Conservation (phyloP, 2,888 invertebrate species). For the Epinotia ramella region DNA sequence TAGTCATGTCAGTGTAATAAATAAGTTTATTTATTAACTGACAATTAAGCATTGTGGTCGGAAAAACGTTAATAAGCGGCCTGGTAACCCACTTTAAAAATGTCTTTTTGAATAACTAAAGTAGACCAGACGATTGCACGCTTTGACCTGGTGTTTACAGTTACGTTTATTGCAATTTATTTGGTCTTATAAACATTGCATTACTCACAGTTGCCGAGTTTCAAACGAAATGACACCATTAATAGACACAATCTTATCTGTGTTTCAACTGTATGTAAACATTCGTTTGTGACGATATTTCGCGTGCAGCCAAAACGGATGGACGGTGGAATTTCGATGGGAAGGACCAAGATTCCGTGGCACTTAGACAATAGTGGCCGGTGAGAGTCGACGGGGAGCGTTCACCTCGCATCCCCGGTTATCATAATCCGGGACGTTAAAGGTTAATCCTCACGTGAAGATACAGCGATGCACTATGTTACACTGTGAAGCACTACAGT, state of each 20-base stretch:
- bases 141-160: conserved; percentile 59
- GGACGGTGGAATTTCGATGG: conserved; percentile 81
- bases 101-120: conserved; percentile 40
- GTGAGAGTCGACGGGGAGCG: conserved; percentile 82
- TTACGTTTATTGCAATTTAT: conserved; percentile 62
- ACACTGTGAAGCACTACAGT: conserved; percentile 72
- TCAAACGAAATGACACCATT: conserved; percentile 41
- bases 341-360: conserved; percentile 84
- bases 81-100: conserved; percentile 31
- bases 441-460: conserved; percentile 63
- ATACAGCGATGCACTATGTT: conserved; percentile 71
- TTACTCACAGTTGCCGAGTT: conserved; percentile 43
- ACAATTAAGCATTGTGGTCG: conserved; percentile 13
- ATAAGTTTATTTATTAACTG: conserved; percentile 1
- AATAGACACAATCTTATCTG: conserved; percentile 72
- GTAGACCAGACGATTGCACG: conserved; percentile 36
- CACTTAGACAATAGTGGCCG: conserved; percentile 83
- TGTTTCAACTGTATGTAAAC: conserved; percentile 54
- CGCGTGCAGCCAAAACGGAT: conserved; percentile 77
- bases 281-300: conserved; percentile 67
- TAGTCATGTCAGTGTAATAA: not conserved
- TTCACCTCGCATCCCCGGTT: conserved; percentile 80
- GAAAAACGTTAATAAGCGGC: conserved; percentile 27
- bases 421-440: conserved; percentile 59
- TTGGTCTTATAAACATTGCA: conserved; percentile 52